Evolutionary conservation across 1,140 invertebrate species (phyloP).

Genomic region (Vanessa atalanta): DNA sequence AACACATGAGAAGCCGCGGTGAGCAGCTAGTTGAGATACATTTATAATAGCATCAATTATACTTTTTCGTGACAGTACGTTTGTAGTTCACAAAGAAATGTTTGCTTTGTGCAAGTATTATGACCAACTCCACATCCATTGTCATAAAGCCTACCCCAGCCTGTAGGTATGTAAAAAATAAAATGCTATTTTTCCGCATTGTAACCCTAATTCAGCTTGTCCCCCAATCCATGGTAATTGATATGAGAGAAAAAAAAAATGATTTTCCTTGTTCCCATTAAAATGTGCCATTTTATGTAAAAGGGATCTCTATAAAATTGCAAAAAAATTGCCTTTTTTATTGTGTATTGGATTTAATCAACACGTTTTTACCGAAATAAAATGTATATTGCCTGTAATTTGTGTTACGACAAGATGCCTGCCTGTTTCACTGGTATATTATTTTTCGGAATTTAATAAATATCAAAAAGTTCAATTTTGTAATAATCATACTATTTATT

Average conservation of each 20-base stretch:
- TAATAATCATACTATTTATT: no score
- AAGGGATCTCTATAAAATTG: constrained; percentile 1
- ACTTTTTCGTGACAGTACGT: no score
- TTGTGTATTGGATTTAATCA: constrained; percentile 14
- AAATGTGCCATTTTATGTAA: constrained; percentile 5
- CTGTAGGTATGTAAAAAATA: background rate
- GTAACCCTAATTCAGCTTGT: background rate
- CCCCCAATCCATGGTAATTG: background rate
- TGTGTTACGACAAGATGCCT: background rate
- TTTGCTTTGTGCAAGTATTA: no score
- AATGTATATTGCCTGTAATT: constrained; percentile 6
- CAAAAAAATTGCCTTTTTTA: constrained; percentile 10
- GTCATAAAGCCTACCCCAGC: no score
- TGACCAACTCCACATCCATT: no score
- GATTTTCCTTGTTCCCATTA: background rate
- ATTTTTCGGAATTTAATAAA: no score
- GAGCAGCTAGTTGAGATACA: no score
- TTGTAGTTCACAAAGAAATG: no score
- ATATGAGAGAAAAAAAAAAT: background rate
- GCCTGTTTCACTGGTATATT: background rate
- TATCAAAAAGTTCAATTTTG: no score
- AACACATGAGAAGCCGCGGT: no score
- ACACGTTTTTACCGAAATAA: constrained; percentile 5
- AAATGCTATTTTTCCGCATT: background rate
- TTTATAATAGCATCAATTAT: no score